Evolutionary conservation across 2,113 vertebrate genomes (phyloP).

Genomic region (Aptenodytes patagonicus): DNA sequence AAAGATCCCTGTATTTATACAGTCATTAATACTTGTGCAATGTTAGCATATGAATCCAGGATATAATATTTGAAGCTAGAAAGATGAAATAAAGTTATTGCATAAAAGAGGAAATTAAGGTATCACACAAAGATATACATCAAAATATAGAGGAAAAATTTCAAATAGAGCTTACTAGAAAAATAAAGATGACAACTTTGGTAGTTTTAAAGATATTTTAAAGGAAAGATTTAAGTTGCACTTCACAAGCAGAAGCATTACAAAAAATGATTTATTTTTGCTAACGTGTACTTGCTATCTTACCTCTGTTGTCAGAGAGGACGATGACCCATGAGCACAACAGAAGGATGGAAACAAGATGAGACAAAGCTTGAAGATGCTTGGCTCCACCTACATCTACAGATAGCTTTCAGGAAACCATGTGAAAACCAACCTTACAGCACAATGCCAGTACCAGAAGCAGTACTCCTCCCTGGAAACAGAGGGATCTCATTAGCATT

Average conservation of each 20-base stretch:
- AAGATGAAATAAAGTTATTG: not conserved
- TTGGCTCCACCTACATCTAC: slow-evolving; percentile 73
- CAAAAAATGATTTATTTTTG: not conserved
- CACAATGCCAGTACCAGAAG: slow-evolving; percentile 88
- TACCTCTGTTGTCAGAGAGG: slow-evolving; percentile 92
- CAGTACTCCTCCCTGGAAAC: slow-evolving; percentile 89
- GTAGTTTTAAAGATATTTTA: not conserved
- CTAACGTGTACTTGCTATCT: not conserved
- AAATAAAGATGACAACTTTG: not conserved
- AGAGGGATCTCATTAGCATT: not conserved
- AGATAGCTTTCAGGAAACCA: slow-evolving; percentile 89
- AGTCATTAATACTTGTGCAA: not conserved
- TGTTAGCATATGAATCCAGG: not conserved
- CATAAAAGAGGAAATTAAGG: not conserved
- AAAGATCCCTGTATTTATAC: not conserved
- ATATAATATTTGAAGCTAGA: not conserved
- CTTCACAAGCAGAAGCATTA: not conserved
- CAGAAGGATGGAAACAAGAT: slow-evolving; percentile 85
- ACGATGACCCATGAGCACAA: slow-evolving; percentile 93
- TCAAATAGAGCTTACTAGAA: not conserved
- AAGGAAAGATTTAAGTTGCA: not conserved
- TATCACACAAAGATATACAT: not conserved
- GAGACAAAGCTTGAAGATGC: slow-evolving; percentile 88
- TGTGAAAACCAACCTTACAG: slow-evolving; percentile 92
- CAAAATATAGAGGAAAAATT: not conserved